Conservation (phyloP, 2,797 vertebrate genomes). For the Mallotus villosus region DNA sequence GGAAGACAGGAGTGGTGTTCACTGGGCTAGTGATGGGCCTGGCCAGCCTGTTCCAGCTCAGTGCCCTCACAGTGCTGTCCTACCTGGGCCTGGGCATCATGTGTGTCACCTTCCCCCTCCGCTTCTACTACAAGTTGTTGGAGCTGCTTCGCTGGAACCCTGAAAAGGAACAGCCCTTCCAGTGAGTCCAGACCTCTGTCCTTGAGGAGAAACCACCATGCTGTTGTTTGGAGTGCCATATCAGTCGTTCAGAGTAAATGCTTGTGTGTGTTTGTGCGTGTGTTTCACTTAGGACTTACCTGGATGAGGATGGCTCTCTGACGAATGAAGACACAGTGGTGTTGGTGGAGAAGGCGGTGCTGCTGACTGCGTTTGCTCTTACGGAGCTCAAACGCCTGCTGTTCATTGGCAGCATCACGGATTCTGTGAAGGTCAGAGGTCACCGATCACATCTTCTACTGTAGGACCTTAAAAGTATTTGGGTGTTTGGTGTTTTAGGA, state of each 20-base stretch:
- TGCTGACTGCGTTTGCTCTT: slow-evolving; percentile 70
- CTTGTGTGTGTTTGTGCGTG: background rate
- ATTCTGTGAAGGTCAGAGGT: slow-evolving; percentile 84
- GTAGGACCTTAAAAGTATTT: background rate
- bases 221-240: background rate
- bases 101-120: slow-evolving; percentile 79
- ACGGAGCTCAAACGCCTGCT: slow-evolving; percentile 83
- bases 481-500: background rate
- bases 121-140: slow-evolving; percentile 81
- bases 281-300: slow-evolving; percentile 69
- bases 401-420: slow-evolving; percentile 81
- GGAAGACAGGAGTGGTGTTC: slow-evolving; percentile 79
- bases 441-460: background rate
- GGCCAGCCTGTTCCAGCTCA: slow-evolving; percentile 87
- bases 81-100: slow-evolving; percentile 79
- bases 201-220: background rate
- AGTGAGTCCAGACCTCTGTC: slow-evolving; percentile 74
- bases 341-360: slow-evolving; percentile 76
- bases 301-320: slow-evolving; percentile 83
- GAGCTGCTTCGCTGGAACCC: slow-evolving; percentile 75
- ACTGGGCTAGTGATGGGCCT: slow-evolving; percentile 81
- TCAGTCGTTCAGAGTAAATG: background rate
- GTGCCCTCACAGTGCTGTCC: slow-evolving; percentile 81
- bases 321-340: slow-evolving; percentile 81
- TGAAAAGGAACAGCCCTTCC: slow-evolving; percentile 77